Conservation (phyloP, 2,113 vertebrate species). For the Mionectes macconnelli region DNA sequence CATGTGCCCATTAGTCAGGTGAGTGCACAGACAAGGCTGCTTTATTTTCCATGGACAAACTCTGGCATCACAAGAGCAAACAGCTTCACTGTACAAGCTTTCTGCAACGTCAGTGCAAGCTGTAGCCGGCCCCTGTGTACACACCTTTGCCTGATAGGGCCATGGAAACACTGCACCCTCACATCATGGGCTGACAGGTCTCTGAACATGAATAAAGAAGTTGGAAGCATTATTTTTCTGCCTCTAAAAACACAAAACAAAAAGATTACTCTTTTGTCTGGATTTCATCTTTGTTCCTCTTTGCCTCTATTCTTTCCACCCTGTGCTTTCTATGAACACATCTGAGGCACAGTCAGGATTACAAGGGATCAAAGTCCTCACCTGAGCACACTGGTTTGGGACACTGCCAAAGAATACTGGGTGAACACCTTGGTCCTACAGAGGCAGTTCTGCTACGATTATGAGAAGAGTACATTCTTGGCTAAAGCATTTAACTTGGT, state of each 20-base stretch:
- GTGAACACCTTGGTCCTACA: neutral
- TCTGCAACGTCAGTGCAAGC: neutral
- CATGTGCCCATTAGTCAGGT: fast-evolving
- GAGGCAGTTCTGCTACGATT: neutral
- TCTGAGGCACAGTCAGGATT: neutral
- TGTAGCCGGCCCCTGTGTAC: neutral
- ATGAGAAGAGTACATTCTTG: neutral
- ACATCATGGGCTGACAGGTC: neutral
- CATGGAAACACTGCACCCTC: neutral
- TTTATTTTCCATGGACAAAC: neutral
- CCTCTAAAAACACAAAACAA: neutral
- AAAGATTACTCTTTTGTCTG: neutral
- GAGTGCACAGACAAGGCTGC: neutral
- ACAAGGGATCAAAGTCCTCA: neutral
- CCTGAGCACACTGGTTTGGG: neutral
- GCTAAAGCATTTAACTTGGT: neutral
- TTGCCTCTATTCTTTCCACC: neutral
- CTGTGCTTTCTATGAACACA: neutral
- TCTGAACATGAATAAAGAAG: neutral
- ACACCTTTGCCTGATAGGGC: neutral
- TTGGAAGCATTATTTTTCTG: neutral
- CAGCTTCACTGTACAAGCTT: neutral
- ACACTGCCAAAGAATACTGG: neutral
- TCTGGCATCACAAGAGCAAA: neutral
- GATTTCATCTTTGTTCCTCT: neutral